Conservation (phyloP, 2,888 invertebrate genomes). For the Coelinius sp. region DNA sequence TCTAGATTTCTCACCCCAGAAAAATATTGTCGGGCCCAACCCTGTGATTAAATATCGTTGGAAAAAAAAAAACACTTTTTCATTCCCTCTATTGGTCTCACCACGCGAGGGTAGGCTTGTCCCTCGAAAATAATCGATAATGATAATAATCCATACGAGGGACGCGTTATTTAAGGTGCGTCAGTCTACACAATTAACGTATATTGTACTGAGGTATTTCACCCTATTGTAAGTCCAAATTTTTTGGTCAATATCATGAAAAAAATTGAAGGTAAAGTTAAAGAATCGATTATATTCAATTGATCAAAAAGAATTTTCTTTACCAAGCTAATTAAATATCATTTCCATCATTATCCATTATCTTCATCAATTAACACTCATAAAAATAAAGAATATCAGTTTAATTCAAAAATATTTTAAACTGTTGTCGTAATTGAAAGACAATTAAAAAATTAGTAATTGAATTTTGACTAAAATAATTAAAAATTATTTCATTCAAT, state of each 20-base stretch:
- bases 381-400: neutral
- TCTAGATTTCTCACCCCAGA: neutral
- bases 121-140: constrained; percentile 36
- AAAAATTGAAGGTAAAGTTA: neutral
- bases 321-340: too few species aligned
- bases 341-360: too few species aligned
- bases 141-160: constrained; percentile 33
- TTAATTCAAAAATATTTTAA: neutral
- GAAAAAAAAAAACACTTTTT: constrained; percentile 3
- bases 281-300: neutral
- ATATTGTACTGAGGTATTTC: constrained; percentile 2
- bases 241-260: neutral
- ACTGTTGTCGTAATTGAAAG: too few species aligned
- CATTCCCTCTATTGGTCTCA: neutral
- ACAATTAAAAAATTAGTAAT: too few species aligned
- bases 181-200: constrained; percentile 2
- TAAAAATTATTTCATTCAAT: neutral
- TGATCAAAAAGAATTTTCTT: too few species aligned
- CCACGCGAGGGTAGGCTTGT: constrained; percentile 16
- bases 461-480: too few species aligned
- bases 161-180: constrained; percentile 1
- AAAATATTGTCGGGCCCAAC: neutral
- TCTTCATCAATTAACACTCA: too few species aligned
- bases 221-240: neutral
- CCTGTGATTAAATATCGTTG: neutral